Base-by-base conservation (phyloP, 2,888 invertebrate genomes). In the Orchesella flavescens region DNA sequence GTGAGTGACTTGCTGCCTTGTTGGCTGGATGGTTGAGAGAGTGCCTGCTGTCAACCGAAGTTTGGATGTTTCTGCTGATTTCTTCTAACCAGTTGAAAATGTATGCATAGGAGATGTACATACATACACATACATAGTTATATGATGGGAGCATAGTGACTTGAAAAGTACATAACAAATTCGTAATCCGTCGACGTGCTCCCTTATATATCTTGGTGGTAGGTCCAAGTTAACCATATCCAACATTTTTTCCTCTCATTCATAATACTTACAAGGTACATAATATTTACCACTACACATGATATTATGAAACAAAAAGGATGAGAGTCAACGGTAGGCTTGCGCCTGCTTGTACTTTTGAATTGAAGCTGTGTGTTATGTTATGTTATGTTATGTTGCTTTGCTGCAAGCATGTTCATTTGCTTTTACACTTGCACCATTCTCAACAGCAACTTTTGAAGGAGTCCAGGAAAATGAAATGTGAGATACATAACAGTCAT, bases 1-100 rank as follows among this genome's bases (percentile, higher is more conserved):
- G 66, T 68, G 76, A 76, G 53, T 76, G 76, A 76, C 76, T 76
- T 76, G 76, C 66, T 76, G 76, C 76, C 76, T 76, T 57, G 76
- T 76, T 76, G 66, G 76, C 76, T 76, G 68, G 63, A 63, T 75
- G 65, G 43, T 68, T 68, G 76, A 76, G 68, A 76, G 76, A 76
- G 76, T 76, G 76, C 76, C 76, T 76, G 76, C 76, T 76, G 76
- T 76, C 76, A 76, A 76, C 76, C 59, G n/a, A 57, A 53, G 57
- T 76, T 76, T 66, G 57, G 59, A 57, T 76, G 34, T 75, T 69
- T 65, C 44, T 75, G 65, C 59, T 75, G 75, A 75, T 74, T 59
- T 74, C 61, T 23, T 13, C 73, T 53, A 53, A 49, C 46, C 68
- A 49, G 44, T 68, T 49, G 21, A 68, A 68, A 44, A 46, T 44